A percentile compares a stretch with the other conserved stretches of the same genome.
Conservation (phyloP, 2,888 invertebrate genomes). For the Parelbella ahira region DNA sequence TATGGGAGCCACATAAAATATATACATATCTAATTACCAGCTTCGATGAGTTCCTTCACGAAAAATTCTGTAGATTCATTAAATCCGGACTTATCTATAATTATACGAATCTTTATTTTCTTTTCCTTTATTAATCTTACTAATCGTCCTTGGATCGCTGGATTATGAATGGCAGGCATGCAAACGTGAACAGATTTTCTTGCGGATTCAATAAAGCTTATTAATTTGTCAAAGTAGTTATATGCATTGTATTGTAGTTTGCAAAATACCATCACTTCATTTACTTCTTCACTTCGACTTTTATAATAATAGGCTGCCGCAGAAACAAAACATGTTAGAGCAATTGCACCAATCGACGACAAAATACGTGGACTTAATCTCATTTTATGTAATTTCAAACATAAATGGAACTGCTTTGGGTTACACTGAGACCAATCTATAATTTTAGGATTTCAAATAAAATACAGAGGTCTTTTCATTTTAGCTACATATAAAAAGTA, state of each 20-base stretch:
- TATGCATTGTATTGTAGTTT: constrained; percentile 69
- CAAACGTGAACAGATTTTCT: constrained; percentile 61
- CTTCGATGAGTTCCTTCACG: constrained; percentile 61
- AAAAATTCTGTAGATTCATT: constrained; percentile 63
- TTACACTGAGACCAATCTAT: constrained; percentile 46
- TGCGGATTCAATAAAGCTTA: constrained; percentile 66
- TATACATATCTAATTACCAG: too few relatives aligned
- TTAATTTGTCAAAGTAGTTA: constrained; percentile 69
- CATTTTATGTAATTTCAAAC: constrained; percentile 67
- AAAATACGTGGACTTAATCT: constrained; percentile 56
- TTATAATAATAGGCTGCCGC: constrained; percentile 68
- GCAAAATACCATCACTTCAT: constrained; percentile 76
- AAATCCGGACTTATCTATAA: constrained; percentile 64
- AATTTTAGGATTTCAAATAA: constrained; percentile 58
- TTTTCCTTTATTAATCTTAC: constrained; percentile 57
- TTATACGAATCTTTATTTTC: constrained; percentile 59
- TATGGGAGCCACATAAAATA: too few relatives aligned
- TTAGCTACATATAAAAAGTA: constrained; percentile 33
- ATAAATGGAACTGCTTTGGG: constrained; percentile 47
- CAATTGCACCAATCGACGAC: constrained; percentile 64
- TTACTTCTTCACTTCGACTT: constrained; percentile 56
- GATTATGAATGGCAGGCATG: constrained; percentile 73
- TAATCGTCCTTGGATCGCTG: constrained; percentile 66
- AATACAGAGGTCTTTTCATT: constrained; percentile 48
- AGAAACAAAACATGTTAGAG: constrained; percentile 63